Percentiles rank a stretch among this genome's conserved stretches.
phyloP scores from a whole-genome alignment of 2,113 vertebrate genomes.

The Microtus richardsoni region DNA sequence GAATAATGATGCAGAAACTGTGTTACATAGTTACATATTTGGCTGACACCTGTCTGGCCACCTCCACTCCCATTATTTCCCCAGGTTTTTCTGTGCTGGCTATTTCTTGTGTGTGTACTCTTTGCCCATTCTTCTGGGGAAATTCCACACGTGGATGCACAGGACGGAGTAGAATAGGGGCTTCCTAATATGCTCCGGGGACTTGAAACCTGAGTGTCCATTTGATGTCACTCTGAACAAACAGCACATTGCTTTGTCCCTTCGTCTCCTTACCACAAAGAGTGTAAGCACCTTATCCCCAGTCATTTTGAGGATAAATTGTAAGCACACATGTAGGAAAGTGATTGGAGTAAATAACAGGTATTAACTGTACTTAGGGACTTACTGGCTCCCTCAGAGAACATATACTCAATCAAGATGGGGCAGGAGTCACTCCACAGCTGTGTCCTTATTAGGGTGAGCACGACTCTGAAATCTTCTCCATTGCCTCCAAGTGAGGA shows the following conservation, averaged over 20 bases:
- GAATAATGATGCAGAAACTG: too few relatives aligned
- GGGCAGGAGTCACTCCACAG: neutral
- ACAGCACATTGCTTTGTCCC: neutral
- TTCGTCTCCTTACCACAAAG: neutral
- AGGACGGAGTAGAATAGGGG: neutral
- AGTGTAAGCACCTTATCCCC: neutral
- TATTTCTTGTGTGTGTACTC: neutral
- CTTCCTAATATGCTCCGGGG: neutral
- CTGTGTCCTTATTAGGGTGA: too few relatives aligned
- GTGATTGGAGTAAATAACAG: neutral
- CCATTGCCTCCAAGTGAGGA: neutral
- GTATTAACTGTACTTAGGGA: neutral
- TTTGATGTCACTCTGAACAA: neutral
- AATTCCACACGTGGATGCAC: neutral
- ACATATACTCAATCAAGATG: neutral
- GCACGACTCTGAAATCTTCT: too few relatives aligned
- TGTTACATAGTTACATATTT: neutral
- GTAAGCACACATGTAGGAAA: neutral
- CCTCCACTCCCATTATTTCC: neutral
- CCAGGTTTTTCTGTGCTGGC: neutral
- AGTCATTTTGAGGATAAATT: neutral
- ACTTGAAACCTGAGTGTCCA: neutral
- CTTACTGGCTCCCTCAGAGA: neutral
- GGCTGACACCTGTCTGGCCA: neutral
- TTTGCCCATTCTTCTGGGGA: neutral